Evolutionary conservation across 2,888 invertebrate species (phyloP), one percentile per base, ranked within the genome.

Genomic region (Silvanus unidentatus): DNA sequence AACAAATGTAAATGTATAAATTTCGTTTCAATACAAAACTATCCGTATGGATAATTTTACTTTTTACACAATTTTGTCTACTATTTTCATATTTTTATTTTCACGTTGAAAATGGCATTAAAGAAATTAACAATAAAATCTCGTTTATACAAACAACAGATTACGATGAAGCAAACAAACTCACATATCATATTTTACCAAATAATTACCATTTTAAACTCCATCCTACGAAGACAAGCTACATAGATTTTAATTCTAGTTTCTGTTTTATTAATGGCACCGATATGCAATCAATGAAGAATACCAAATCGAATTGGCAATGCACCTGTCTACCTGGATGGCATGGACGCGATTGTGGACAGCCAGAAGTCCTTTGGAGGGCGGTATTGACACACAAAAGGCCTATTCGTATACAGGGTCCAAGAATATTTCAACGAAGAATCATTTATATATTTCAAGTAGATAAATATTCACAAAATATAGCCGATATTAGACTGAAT

Each of bases 281-380:
- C 2, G 72, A 73, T 55, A 53, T 68, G 10, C 62, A 63, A 41
- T 60, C 64, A 4, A 73, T 72, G 71, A 60, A 61, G 44, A 55
- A 64, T 11, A 58, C 63, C 3, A 63, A 67, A 46, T 47, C 59
- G 2, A 65, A 69, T 45, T 70, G 72, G 71, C 70, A 71, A 55
- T 82, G 82, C 54, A 66, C 72, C 11, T 82, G 82, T 58, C 67
- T 73, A 42, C 72, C 70, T n/a, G 79, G 79, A 22, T 82, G 80
- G 80, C 82, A 82, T 62, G 81, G 82, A 1, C 69, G 71, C 6
- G 81, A 82, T 55, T 82, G 82, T 58, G 79, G 81, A 1, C 79
- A 81, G 56, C 81, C 82, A 2, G 82, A 82, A 65, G 78, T 82
- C 8, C 76, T 81, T 10, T 82, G 82, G 81, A 73, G 82, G 35